Conservation (phyloP, 1,140 invertebrate genomes). For the Euwallacea similis region DNA sequence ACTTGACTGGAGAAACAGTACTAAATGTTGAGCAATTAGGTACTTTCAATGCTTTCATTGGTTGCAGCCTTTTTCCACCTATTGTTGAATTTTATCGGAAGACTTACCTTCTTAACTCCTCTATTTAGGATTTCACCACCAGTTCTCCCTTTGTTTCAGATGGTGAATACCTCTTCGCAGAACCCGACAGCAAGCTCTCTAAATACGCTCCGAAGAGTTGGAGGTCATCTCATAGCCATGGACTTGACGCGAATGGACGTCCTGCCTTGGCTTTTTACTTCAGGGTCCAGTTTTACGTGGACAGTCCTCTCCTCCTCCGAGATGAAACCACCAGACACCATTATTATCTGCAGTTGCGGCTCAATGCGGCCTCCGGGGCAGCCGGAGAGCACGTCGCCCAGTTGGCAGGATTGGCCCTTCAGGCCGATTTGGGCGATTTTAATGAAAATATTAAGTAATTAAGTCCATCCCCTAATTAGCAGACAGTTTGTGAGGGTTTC, state of each 20-base stretch:
- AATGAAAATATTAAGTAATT: slow-evolving; percentile 49
- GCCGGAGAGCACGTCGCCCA: slow-evolving; percentile 74
- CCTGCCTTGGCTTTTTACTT: slow-evolving; percentile 89
- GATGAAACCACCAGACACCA: slow-evolving; percentile 88
- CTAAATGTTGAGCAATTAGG: no score
- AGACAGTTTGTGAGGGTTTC: not conserved
- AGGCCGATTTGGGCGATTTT: slow-evolving; percentile 85
- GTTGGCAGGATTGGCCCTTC: slow-evolving; percentile 68
- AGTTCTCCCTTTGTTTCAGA: slow-evolving; percentile 64
- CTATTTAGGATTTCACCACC: no score
- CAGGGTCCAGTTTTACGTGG: slow-evolving; percentile 93
- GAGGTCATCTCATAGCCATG: slow-evolving; percentile 89
- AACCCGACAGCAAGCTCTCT: slow-evolving; percentile 89
- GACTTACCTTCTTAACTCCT: no score
- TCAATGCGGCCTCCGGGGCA: slow-evolving; percentile 78
- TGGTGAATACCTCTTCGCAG: slow-evolving; percentile 92
- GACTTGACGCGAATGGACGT: slow-evolving; percentile 84
- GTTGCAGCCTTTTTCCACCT: no score
- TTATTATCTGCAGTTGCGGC: slow-evolving; percentile 91
- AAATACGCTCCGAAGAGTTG: slow-evolving; percentile 96
- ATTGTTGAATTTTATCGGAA: no score
- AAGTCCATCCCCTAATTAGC: not conserved
- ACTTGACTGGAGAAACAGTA: no score
- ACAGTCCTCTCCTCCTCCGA: slow-evolving; percentile 81
- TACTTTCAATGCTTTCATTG: no score